Base-by-base conservation (phyloP, 2,888 invertebrate genomes). In the Orchesella flavescens region DNA sequence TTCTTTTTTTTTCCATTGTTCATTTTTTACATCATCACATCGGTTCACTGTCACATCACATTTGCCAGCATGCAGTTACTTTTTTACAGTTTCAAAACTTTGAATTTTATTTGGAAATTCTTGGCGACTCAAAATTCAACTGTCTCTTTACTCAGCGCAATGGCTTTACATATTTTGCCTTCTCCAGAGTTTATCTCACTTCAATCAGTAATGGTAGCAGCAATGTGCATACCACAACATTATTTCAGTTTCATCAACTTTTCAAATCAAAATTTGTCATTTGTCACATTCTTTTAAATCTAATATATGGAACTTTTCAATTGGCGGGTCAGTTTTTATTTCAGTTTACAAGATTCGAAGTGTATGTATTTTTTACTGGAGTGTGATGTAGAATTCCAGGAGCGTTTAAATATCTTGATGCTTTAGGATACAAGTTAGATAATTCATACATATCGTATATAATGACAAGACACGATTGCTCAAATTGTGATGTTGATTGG, bases 351-450 rank as follows among this genome's bases (percentile, higher is more conserved):
- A 53, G 53, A 53, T 53, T n/a, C 53, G 53, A n/a, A 53, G n/a
- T 34, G 34, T 7, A 34, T 34, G 34, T 34, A 34, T 34, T n/a
- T 19, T 59, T 74, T 63, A 49, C 49, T 49, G 74, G 65, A 65
- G 17, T n/a, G 49, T 49, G 66, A 49, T 76, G 57, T n/a, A 57
- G 55, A 53, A 75, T 43, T 55, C 44, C 68, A 76, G 43, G 57
- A 74, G 23, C 46, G 46, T 23, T 24, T 13, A 65, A 43, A 65
- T n/a, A 34, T 34, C 34, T 44, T 5, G n/a, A 13, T 43, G 65
- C 34, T n/a, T 34, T 34, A 65, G 65, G 43, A 43, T 65, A n/a
- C 34, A 23, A 43, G 65, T 23, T 10, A 65, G 65, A 65, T 13
- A 23, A 65, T 24, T 34, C 43, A 43, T n/a, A 17, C 13, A n/a